phyloP scores from a whole-genome alignment of 2,888 invertebrate species.

The Apamea crenata region DNA sequence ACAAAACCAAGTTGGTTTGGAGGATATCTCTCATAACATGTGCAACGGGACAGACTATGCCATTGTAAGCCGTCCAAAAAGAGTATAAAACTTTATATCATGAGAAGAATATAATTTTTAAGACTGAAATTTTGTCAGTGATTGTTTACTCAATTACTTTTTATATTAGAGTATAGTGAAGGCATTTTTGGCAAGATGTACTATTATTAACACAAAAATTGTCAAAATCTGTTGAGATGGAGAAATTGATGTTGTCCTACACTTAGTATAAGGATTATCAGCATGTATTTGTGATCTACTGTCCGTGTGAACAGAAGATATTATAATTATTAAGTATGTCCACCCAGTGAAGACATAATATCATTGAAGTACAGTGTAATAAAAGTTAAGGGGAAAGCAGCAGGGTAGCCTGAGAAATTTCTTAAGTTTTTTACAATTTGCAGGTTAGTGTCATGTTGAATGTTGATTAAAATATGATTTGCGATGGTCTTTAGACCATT shows the following conservation, averaged over 20 bases:
- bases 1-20: conserved; percentile 85
- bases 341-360: conserved; percentile 3
- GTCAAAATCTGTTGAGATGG: conserved; percentile 16
- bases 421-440: not conserved
- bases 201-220: conserved; percentile 12
- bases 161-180: conserved; percentile 62
- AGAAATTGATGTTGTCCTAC: conserved; percentile 22
- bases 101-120: conserved; percentile 68
- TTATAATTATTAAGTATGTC: not conserved
- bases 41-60: conserved; percentile 95
- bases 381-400: not conserved
- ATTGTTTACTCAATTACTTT: conserved; percentile 72
- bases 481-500: too few relatives aligned
- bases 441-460: not conserved
- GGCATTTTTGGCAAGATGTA: conserved; percentile 32
- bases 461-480: not conserved
- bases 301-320: not conserved
- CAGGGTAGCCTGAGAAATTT: not conserved
- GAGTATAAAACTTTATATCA: conserved; percentile 90
- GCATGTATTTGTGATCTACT: conserved; percentile 5
- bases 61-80: conserved; percentile 95
- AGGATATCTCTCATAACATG: conserved; percentile 92
- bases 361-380: conserved; percentile 5
- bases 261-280: not conserved
- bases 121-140: conserved; percentile 81